A percentile compares a stretch with the other conserved stretches of the same genome.
Evolutionary conservation across 2,797 vertebrate species (phyloP).

Genomic region (Antrozous pallidus): DNA sequence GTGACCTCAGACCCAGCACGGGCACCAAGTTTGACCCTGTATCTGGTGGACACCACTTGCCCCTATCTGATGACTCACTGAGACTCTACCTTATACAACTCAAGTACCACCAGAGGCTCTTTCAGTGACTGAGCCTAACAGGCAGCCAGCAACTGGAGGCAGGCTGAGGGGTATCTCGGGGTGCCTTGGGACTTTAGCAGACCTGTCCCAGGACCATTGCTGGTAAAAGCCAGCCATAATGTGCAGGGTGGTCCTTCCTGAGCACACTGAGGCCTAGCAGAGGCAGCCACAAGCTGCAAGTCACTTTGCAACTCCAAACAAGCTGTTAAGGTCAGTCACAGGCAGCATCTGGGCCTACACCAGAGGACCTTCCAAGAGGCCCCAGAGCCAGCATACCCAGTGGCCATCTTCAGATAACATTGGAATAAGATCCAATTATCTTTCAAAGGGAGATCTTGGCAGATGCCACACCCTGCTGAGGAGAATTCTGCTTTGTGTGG

Average conservation of each 20-base stretch:
- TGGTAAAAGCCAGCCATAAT: background rate
- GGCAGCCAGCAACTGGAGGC: background rate
- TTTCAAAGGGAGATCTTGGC: background rate
- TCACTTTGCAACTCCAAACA: background rate
- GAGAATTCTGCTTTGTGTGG: background rate
- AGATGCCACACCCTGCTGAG: background rate
- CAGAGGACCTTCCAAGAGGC: background rate
- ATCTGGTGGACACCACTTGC: background rate
- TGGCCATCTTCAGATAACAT: background rate
- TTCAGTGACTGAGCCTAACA: background rate
- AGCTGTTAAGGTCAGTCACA: background rate
- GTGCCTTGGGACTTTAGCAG: background rate
- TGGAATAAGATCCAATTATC: background rate
- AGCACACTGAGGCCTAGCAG: background rate
- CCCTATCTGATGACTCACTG: background rate
- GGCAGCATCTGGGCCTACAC: background rate
- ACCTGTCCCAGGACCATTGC: background rate
- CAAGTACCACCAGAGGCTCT: background rate
- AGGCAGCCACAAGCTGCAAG: background rate
- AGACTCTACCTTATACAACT: background rate
- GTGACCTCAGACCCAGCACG: background rate
- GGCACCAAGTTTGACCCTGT: background rate
- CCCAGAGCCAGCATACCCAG: background rate
- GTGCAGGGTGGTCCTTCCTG: background rate
- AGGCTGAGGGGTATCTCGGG: background rate